Evolutionary conservation across 2,113 vertebrate genomes (phyloP).

Genomic region (Mobula birostris): DNA sequence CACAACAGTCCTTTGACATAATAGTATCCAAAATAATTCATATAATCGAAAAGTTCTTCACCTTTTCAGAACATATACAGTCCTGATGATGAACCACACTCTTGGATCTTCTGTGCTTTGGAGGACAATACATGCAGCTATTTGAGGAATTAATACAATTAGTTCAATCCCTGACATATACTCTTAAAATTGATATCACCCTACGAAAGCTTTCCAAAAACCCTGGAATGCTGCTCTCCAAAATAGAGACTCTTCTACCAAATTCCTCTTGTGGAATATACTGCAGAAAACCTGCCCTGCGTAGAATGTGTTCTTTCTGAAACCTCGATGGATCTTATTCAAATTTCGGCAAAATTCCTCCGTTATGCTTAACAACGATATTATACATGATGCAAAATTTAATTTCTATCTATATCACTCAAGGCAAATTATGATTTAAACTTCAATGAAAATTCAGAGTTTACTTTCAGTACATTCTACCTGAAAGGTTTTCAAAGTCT

Average conservation of each 20-base stretch:
- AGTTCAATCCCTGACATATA: background rate
- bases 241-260: background rate
- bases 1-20: background rate
- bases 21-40: background rate
- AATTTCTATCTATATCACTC: background rate
- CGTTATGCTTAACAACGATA: background rate
- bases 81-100: background rate
- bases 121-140: background rate
- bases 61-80: background rate
- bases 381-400: background rate
- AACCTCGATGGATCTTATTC: background rate
- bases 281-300: background rate
- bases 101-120: background rate
- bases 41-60: background rate
- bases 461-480: background rate
- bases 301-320: background rate
- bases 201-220: background rate
- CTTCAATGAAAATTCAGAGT: background rate
- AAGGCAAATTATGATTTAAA: background rate
- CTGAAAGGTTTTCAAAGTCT: background rate
- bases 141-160: background rate
- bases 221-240: background rate
- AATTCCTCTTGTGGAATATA: background rate
- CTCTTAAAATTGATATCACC: background rate
- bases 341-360: background rate